phyloP scores from a whole-genome alignment of 2,113 vertebrate genomes.

The Uropsilus gracilis region DNA sequence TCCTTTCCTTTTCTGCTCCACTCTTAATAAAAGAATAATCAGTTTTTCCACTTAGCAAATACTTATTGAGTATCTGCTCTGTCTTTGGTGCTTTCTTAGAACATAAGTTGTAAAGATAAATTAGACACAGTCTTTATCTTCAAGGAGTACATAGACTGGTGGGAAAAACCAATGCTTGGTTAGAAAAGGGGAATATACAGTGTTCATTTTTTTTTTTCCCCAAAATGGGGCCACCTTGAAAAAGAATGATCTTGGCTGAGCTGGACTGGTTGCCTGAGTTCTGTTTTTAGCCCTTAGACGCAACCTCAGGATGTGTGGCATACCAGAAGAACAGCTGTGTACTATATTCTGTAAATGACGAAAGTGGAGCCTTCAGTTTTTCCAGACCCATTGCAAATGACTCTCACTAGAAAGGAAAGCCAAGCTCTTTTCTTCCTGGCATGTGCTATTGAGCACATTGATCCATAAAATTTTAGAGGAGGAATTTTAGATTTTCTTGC shows the following conservation, averaged over 20 bases:
- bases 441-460: not conserved
- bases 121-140: not conserved
- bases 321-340: conserved; percentile 77
- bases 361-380: conserved; percentile 57
- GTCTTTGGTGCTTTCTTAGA: not conserved
- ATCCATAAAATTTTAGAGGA: conserved; percentile 29
- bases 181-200: not conserved
- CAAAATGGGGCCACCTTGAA: conserved; percentile 54
- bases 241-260: conserved; percentile 40
- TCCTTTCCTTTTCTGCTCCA: not conserved
- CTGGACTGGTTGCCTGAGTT: not conserved
- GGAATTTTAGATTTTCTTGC: conserved; percentile 59
- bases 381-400: conserved; percentile 53
- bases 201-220: conserved; percentile 58
- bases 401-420: conserved; percentile 55
- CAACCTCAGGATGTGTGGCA: conserved; percentile 68
- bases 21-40: conserved; percentile 12
- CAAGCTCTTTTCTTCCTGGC: conserved; percentile 16
- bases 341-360: conserved; percentile 77
- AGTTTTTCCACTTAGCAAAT: not conserved
- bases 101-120: not conserved
- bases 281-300: conserved; percentile 75
- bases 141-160: not conserved
- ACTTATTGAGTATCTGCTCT: conserved; percentile 22
- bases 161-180: conserved; percentile 33